Base-by-base conservation (phyloP, 2,113 vertebrate genomes). In the Ophiodon elongatus region DNA sequence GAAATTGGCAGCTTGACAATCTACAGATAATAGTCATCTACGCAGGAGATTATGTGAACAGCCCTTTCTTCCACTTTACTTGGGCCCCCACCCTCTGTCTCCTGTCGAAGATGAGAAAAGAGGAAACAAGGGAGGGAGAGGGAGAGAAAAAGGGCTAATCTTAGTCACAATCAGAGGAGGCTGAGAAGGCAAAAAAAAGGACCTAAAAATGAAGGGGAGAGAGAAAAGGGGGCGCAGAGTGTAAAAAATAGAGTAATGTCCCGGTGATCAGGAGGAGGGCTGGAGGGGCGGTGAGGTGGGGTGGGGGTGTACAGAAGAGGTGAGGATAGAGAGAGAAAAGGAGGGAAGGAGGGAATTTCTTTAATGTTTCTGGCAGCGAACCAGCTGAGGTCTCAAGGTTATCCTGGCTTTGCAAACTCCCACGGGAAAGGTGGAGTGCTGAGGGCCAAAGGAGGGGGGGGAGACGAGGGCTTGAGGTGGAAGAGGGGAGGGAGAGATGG, bases 361-460 rank as follows among this genome's bases (percentile, higher is more conserved):
- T 96, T 95, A 95, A 95, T 94, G 95, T 94, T 93, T 94, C 95
- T 98, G 97, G 96, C 96, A 96, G 94, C 73, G 67, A 87, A 96
- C 96, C 96, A 97, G 94, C 82, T 84, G 27, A 96, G 94, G 97
- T 97, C 96, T 92, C 89, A 93, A 96, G 96, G 96, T 97, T 97
- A 96, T 95, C 94, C 89, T 89, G 92, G 93, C 93, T 95, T 94
- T 85, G 81, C 93, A 31, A 95, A 96, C 97, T 98, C 97, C 97
- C 97, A 97, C 94, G 96, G 97, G 97, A 99, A 98, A 97, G 96
- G 97, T 97, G 94, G 95, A 91, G 86, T 67, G 90, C 80, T 89
- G 92, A 91, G 92, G 89, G 92, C 88, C 87, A 74, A 83, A 83
- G 81, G 68, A 66, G 71, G 77, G 68, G 68, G 71, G 77, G 33